These are phyloP conservation scores for Rugalucina vietnamica DNA, from an alignment of 2,888 invertebrate genomes.

Conservation along the genomic window DNA sequence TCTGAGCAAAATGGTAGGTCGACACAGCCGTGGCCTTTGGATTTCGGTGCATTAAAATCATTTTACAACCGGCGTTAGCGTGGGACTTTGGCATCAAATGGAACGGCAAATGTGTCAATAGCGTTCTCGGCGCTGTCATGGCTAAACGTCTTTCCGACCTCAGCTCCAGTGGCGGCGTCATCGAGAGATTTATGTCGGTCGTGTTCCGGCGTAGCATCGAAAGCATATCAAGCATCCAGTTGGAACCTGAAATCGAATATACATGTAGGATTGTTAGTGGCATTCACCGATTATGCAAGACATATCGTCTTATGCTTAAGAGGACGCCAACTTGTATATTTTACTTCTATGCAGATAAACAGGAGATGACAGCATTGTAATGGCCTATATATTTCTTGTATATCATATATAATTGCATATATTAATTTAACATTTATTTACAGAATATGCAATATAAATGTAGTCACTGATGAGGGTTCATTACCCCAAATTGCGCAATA, in stretches of 20 bases:
- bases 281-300: not conserved
- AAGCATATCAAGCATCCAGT: not conserved
- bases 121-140: not conserved
- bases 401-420: too few relatives aligned
- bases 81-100: not conserved
- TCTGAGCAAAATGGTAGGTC: not conserved
- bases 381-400: not conserved
- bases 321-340: not conserved
- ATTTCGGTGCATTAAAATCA: not conserved
- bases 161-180: not conserved
- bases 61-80: not conserved
- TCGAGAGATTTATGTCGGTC: not conserved
- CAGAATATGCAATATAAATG: too few relatives aligned
- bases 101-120: not conserved
- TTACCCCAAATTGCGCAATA: too few relatives aligned
- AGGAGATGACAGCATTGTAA: not conserved
- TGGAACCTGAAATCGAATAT: not conserved
- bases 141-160: not conserved
- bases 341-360: not conserved
- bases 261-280: not conserved
- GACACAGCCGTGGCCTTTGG: conserved; percentile 3
- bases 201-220: not conserved
- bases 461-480: too few relatives aligned
- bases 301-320: not conserved
- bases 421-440: too few relatives aligned